A percentile compares a stretch with the other conserved stretches of the same genome.
Conservation (phyloP, 2,888 invertebrate species). For the Dicyrtomina minuta region DNA sequence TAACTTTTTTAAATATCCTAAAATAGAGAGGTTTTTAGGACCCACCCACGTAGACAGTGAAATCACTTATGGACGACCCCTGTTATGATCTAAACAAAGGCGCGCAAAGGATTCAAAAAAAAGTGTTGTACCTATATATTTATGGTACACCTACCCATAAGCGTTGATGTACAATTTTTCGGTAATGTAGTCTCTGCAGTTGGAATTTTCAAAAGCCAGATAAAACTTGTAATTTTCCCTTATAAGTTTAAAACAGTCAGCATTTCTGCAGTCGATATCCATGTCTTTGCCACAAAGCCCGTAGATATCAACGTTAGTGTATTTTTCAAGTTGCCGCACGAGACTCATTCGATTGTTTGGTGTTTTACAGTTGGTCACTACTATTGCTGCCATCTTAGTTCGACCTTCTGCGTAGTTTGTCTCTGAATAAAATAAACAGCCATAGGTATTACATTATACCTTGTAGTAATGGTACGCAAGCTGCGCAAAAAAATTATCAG, state of each 20-base stretch:
- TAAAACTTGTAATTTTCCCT: slow-evolving; percentile 55
- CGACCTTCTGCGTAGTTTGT: slow-evolving; percentile 42
- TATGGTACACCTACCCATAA: too few species aligned
- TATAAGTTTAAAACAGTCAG: slow-evolving; percentile 45
- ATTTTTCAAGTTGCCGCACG: slow-evolving; percentile 79
- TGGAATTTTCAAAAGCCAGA: slow-evolving; percentile 55
- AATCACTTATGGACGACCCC: too few species aligned
- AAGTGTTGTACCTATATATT: too few species aligned
- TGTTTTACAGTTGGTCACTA: slow-evolving; percentile 47
- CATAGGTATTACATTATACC: too few species aligned
- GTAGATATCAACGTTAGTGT: slow-evolving; percentile 87
- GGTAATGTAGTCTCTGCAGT: too few species aligned
- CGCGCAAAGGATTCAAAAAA: too few species aligned
- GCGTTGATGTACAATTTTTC: slow-evolving; percentile 9
- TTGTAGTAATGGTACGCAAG: too few species aligned
- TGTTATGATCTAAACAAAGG: too few species aligned
- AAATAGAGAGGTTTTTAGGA: too few species aligned
- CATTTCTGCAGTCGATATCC: slow-evolving; percentile 72
- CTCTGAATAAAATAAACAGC: slow-evolving; percentile 18
- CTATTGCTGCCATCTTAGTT: slow-evolving; percentile 47
- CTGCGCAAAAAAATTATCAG: too few species aligned
- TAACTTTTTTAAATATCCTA: too few species aligned
- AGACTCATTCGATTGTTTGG: slow-evolving; percentile 69
- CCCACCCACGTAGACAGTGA: too few species aligned
- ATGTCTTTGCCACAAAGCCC: slow-evolving; percentile 83